Conservation (phyloP, 2,113 vertebrate species). For the Corythornis cristatus region DNA sequence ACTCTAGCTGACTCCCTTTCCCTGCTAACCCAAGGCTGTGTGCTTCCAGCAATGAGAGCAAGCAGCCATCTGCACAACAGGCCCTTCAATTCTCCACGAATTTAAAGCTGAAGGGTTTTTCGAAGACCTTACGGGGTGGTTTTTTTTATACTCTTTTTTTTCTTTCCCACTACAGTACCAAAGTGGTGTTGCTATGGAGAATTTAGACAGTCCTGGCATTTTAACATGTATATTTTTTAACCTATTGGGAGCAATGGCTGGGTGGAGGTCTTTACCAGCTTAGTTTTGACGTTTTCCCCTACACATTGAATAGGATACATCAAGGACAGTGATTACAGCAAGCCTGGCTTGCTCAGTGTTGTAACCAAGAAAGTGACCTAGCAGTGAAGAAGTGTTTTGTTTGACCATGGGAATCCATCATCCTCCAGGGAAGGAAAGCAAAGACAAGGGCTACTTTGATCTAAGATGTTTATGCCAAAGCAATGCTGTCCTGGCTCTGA, state of each 20-base stretch:
- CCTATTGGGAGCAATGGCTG: not conserved
- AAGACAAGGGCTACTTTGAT: not conserved
- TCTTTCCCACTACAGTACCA: not conserved
- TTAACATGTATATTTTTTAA: not conserved
- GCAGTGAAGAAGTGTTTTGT: not conserved
- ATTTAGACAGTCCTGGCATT: not conserved
- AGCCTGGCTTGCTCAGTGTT: not conserved
- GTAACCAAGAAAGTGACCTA: not conserved
- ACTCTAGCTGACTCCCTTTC: not conserved
- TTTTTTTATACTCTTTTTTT: not conserved
- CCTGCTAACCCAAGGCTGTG: not conserved
- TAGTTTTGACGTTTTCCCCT: not conserved
- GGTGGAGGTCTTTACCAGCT: not conserved
- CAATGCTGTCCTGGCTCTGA: not conserved
- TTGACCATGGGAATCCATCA: not conserved
- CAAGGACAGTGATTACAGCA: not conserved
- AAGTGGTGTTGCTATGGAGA: conserved; percentile 38
- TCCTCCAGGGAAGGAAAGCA: not conserved
- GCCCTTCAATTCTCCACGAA: not conserved
- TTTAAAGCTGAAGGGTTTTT: conserved; percentile 43
- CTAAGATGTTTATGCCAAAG: not conserved
- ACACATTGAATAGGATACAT: not conserved
- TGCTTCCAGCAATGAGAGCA: not conserved
- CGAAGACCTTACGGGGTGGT: not conserved
- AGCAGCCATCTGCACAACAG: conserved; percentile 26